Conservation (phyloP, 2,888 invertebrate genomes). For the Chromoteleia sp. region DNA sequence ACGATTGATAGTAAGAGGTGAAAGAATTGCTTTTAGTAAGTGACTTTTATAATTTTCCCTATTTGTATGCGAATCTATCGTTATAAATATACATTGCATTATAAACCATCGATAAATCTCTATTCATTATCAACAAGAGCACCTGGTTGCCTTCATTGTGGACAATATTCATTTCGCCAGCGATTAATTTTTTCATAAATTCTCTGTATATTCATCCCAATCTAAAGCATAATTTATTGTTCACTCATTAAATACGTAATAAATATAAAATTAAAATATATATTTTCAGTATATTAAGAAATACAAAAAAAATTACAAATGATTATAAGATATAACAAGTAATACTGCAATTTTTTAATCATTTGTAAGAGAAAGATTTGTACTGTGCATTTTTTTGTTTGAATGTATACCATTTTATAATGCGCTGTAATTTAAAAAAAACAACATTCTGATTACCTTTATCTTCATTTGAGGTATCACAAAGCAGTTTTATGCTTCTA, state of each 20-base stretch:
- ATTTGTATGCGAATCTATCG: slow-evolving; percentile 14
- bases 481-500: slow-evolving; percentile 10
- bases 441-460: not conserved
- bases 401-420: not conserved
- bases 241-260: not conserved
- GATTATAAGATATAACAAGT: not conserved
- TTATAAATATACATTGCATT: slow-evolving; percentile 47
- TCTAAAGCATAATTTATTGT: not conserved
- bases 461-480: slow-evolving; percentile 15
- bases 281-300: not conserved
- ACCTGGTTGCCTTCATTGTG: slow-evolving; percentile 35
- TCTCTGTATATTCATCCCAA: not conserved
- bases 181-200: slow-evolving; percentile 44
- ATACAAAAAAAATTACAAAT: not conserved
- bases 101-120: slow-evolving; percentile 45
- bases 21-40: not conserved
- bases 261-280: not conserved
- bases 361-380: not conserved
- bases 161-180: slow-evolving; percentile 44
- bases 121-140: slow-evolving; percentile 47
- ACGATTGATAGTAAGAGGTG: not conserved
- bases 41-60: not conserved
- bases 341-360: not conserved
- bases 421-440: not conserved
- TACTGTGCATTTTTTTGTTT: not conserved